Evolutionary conservation across 2,113 vertebrate species (phyloP).

Genomic region (Sphyrna mokarran): DNA sequence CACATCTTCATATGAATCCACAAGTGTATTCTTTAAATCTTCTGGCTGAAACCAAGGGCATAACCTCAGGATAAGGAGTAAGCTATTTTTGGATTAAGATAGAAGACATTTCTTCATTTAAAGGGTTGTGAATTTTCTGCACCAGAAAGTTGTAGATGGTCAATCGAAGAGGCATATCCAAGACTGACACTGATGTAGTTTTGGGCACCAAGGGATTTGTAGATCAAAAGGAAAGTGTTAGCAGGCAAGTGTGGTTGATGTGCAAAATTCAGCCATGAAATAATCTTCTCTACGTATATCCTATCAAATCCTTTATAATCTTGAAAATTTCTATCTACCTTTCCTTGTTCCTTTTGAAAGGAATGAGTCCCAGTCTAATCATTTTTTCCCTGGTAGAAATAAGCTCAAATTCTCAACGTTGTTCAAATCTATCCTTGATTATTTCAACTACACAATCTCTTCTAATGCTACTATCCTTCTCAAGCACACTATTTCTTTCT

Average conservation of each 20-base stretch:
- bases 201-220: background rate
- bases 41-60: background rate
- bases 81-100: too few species aligned
- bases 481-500: background rate
- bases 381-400: background rate
- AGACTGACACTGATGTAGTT: too few species aligned
- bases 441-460: background rate
- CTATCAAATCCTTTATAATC: background rate
- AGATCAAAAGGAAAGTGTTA: background rate
- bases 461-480: background rate
- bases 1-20: background rate
- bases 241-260: background rate
- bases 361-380: background rate
- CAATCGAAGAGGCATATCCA: too few species aligned
- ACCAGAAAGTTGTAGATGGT: too few species aligned
- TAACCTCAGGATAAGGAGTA: background rate
- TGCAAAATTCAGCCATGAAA: background rate
- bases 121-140: too few species aligned
- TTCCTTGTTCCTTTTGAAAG: background rate
- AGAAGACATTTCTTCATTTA: too few species aligned
- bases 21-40: background rate
- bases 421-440: background rate
- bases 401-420: background rate
- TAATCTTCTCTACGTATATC: too few species aligned
- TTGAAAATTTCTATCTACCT: background rate